Evolutionary conservation across 2,113 vertebrate genomes (phyloP), one percentile per base, ranked within the genome.

Genomic region (Carassius carassius): DNA sequence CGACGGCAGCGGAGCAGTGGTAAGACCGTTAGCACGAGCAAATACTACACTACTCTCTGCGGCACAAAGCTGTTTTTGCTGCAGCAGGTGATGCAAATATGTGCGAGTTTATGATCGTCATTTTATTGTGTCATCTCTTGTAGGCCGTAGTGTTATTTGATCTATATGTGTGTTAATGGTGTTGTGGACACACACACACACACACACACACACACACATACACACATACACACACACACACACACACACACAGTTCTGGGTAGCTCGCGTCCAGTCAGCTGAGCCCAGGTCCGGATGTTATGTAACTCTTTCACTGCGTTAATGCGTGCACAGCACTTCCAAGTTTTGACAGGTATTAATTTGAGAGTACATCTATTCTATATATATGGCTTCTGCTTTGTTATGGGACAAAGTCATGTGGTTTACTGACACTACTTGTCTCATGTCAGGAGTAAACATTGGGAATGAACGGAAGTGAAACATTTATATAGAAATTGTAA

Each of bases 1-100:
- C 54, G 14, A 44, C 12, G 4, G 63, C 44, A 35, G 32, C 65
- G 54, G 87, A 88, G 51, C 82, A 82, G 72, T 51, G 85, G 87
- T 86, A 63, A 84, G 87, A 21, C 37, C 62, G 32, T 60, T 70
- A 70, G 65, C 76, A 72, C 23, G 37, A 5, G 13, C 9, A 56
- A 4, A 25, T 23, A 62, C 41, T 58, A 37, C 51, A 77, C 49
- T n/a, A n/a, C 21, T 2, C 14, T 63, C 0, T 5, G n/a, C n/a
- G 4, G n/a, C 35, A 25, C 1, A 25, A 4, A 47, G n/a, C 13
- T 25, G 62, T 37, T 81, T 81, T 17, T 32, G 13, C 44, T 10
- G 16, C 37, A 7, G 3, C 29, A 65, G 37, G 2, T 49, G 14
- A 41, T 80, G 78, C n/a, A 44, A 49, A 44, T 44, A 49, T 35